Evolutionary conservation across 2,797 vertebrate species (phyloP).

Genomic region (Crax fasciolata): DNA sequence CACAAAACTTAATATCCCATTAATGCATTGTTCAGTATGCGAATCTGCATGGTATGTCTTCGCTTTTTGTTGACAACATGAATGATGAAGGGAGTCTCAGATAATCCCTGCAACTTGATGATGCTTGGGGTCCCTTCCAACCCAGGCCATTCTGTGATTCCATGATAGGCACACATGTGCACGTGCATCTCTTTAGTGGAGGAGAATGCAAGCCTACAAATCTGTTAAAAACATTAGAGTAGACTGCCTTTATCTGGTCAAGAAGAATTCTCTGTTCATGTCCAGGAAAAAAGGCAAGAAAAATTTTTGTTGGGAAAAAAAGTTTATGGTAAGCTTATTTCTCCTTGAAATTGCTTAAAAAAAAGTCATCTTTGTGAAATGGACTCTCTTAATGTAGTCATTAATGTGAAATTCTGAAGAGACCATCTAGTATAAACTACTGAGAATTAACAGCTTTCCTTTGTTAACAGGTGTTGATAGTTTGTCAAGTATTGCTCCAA

Average conservation of each 20-base stretch:
- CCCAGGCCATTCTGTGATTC: too few relatives aligned
- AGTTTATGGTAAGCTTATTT: background rate
- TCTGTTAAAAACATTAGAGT: background rate
- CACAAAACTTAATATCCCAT: background rate
- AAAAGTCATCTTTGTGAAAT: background rate
- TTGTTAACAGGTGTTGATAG: background rate
- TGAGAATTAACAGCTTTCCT: background rate
- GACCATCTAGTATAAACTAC: background rate
- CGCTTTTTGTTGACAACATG: background rate
- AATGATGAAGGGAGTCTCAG: background rate
- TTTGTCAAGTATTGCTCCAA: background rate
- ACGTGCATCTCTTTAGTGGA: accelerated
- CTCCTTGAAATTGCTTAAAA: background rate
- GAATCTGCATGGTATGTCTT: background rate
- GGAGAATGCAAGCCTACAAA: background rate
- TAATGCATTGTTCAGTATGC: accelerated
- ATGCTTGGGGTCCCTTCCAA: too few relatives aligned
- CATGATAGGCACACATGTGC: background rate
- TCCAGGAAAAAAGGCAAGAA: background rate
- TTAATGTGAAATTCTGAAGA: background rate
- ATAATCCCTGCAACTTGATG: background rate
- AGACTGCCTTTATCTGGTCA: background rate
- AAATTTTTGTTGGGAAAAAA: background rate
- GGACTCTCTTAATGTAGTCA: background rate
- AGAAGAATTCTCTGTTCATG: background rate